Base-by-base conservation (phyloP, 2,888 invertebrate species). In the Platycnemis pennipes region DNA sequence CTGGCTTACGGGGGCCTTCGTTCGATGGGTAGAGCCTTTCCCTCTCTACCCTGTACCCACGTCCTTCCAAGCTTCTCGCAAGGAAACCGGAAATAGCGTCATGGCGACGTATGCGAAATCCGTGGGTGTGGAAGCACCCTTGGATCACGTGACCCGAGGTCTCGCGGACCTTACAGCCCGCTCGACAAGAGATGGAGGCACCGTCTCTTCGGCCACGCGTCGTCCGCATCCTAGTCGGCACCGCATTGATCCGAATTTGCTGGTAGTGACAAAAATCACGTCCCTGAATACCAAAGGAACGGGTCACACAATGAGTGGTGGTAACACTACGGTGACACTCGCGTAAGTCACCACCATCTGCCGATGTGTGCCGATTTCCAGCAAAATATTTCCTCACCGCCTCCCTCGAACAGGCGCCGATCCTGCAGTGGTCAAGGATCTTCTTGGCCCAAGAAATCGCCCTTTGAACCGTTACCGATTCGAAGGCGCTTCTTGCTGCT, bases 141-240 rank as follows among this genome's bases (percentile, higher is more conserved):
- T 96, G 96, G 87, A 96, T 95, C 37, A 95, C 94, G 94, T 96
- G 96, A 22, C 95, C 96, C 46, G 95, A 95, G 0, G 96, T 96
- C 94, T 96, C 96, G 69, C 95, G 95, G 0, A 95, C 95, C 94
- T 94, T 94, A 95, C 96, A 96, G 2, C 96, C 96, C 5, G 96
- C 96, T 49, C 96, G 95, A 94, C 96, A 96, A 11, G 19, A 31
- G 31, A 16, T 4, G 94, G 22, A 0, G 42, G 95, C 42, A 31
- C 95, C 94, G 11, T 46, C 46, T 13, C 95, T 46, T 1, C 95
- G 44, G 1, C 96, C 96, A 42, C 96, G 94, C 22, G 95, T 95
- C 0, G 95, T 95, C 77, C 96, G 94, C 0, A 95, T 94, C 13
- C 95, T 94, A 0, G 96, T 95, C 0, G 96, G 96, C 2, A 96